Base-by-base conservation (phyloP, 2,113 vertebrate species). In the Corydoras sp. region DNA sequence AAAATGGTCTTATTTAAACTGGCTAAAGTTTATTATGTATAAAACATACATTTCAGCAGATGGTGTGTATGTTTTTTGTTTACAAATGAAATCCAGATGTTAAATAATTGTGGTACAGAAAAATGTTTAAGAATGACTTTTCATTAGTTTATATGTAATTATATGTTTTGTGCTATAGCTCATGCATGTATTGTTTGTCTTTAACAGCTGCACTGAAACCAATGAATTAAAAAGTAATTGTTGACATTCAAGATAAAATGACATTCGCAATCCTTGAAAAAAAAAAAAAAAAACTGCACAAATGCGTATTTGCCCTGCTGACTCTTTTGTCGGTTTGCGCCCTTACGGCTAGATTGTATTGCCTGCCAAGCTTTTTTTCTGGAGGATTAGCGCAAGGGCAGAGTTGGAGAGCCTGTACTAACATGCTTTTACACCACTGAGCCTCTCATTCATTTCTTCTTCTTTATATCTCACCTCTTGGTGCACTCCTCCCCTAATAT, bases 391-490 rank as follows among this genome's bases (percentile, higher is more conserved):
- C 18, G 18, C 65, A 60, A 53, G 32, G 55, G 61, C 58, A 71
- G 12, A 67, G 66, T 35, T 64, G 14, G 35, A 29, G 62, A 75
- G 56, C 77, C 61, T 81, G 81, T 77, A 50, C 35, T 31, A 70
- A 71, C 81, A 74, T 69, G 81, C 53, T 65, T 9, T 59, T 10
- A 32, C 66, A 54, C 70, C 56, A 58, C 72, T 58, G 18, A 24
- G 18, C 18, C 18, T 54, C 71, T 60, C 59, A 14, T 63, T 69
- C 49, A 64, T 76, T 77, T 55, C 3, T 49, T 48, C 60, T 53
- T 48, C 7, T 77, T 66, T 59, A 11, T 64, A 69, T 62, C 51
- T 18, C 62, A 62, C 8, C 59, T 48, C 51, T 61, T 48, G 48
- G 10, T 50, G 3, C 5, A 15, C 3, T 7, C 56, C 43, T 24